phyloP scores from a whole-genome alignment of 2,113 vertebrate species.

The Nannobrachium achirus region DNA sequence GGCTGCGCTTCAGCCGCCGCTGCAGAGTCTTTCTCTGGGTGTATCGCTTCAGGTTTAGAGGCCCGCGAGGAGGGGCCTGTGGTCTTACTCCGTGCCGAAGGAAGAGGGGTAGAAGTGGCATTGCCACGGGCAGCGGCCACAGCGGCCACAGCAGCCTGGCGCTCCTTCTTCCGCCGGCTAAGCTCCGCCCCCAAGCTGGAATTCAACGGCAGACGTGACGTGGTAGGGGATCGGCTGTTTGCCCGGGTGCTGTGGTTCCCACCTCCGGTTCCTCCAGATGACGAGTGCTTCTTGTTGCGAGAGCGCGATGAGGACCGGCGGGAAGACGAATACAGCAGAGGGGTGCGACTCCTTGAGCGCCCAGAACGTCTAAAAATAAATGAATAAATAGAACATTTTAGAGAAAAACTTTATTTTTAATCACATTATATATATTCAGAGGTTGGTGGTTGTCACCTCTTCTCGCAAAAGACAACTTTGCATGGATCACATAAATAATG shows the following conservation, averaged over 20 bases:
- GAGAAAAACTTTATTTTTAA: neutral
- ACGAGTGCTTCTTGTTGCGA: conserved; percentile 90
- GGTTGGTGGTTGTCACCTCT: neutral
- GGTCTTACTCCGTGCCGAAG: conserved; percentile 41
- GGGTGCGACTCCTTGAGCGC: conserved; percentile 93
- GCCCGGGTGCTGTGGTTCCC: conserved; percentile 87
- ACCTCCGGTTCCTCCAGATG: conserved; percentile 70
- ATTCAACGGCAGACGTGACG: conserved; percentile 88
- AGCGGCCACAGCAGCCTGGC: conserved; percentile 88
- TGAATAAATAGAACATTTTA: neutral
- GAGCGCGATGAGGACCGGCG: conserved; percentile 88
- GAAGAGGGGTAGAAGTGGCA: conserved; percentile 81
- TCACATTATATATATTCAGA: neutral
- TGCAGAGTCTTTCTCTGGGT: conserved; percentile 44
- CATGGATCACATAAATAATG: too few species aligned
- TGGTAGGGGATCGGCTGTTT: conserved; percentile 90
- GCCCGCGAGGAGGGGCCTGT: conserved; percentile 53
- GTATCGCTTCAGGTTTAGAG: conserved; percentile 53
- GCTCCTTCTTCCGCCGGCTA: conserved; percentile 92
- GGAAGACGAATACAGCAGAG: conserved; percentile 84
- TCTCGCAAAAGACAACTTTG: neutral
- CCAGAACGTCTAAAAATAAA: conserved; percentile 84
- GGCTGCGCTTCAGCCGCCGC: conserved; percentile 47
- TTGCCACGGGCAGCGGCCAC: conserved; percentile 85
- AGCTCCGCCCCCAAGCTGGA: conserved; percentile 96